Evolutionary conservation across 2,797 vertebrate species (phyloP), one percentile per base, ranked within the genome.

Genomic region (Poecilia wingei): DNA sequence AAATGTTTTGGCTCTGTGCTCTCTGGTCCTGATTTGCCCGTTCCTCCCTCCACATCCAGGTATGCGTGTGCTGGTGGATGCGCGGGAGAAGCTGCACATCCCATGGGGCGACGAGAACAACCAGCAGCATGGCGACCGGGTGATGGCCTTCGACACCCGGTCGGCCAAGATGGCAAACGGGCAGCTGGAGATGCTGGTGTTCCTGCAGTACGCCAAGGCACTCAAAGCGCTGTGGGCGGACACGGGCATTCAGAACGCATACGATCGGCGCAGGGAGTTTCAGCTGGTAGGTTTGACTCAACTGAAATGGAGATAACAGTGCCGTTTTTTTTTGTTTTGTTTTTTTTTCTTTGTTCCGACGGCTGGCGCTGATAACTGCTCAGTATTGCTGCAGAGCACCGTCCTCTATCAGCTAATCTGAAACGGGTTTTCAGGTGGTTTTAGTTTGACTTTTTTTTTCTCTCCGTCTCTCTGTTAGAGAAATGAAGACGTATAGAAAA

Each of bases 21-120:
- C 33, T 66, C 33, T 25, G 3, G 28, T 43, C 3, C 64, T 16
- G 74, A 51, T 33, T 4, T 33, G 20, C 78, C 74, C 74, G 74
- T 59, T 75, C 6, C 87, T 51, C 84, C 85, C 14, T 64, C 31
- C 5, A 82, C 16, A 61, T 78, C 3, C 94, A 99, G 98, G 98
- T 87, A 91, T 99, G 66, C 96, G 98, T 74, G 98, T 99, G 86
- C 88, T 99, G 81, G 98, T 99, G 47, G 98, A 99, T 22, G 98
- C 98, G 53, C 96, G 98, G 68, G 97, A 99, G 92, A 99, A 99
- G 92, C 97, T 99, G 80, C 97, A 98, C 93, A 99, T 99, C 90
- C 97, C 97, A 0, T 99, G 98, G 98, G 98, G 97, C 74, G 95
- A 98, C 79, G 89, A 95, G 0, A 86, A 93, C n/a, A 99, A 99